Conservation (phyloP, 2,113 vertebrate genomes). For the Regulus satrapa region DNA sequence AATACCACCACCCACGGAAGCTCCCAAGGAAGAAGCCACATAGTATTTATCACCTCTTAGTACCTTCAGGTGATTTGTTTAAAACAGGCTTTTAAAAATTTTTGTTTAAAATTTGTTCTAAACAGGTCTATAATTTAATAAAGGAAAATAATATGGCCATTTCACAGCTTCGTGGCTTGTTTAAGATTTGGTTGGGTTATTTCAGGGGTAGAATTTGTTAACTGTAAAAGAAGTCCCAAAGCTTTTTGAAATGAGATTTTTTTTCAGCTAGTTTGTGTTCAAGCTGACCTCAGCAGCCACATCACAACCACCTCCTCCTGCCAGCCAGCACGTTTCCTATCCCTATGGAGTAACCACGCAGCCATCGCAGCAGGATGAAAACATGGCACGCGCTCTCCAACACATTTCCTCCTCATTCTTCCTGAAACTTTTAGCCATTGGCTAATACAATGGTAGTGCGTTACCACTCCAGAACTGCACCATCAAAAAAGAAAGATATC, state of each 20-base stretch:
- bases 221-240: neutral
- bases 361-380: neutral
- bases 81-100: no score
- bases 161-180: neutral
- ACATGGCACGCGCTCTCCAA: neutral
- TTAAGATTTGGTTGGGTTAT: neutral
- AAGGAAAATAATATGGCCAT: neutral
- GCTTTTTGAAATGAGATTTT: neutral
- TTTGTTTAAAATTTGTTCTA: no score
- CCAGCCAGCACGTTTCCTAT: neutral
- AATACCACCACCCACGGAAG: neutral
- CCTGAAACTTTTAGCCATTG: neutral
- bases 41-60: neutral
- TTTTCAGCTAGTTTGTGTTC: neutral
- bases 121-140: neutral
- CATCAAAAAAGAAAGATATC: neutral
- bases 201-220: neutral
- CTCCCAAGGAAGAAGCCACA: neutral
- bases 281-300: neutral
- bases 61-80: neutral
- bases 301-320: neutral
- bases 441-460: neutral
- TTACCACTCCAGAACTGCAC: neutral
- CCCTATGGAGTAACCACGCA: fast-evolving
- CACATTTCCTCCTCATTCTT: neutral